Evolutionary conservation across 1,140 invertebrate genomes (phyloP).

Genomic region (Camponotus floridanus): DNA sequence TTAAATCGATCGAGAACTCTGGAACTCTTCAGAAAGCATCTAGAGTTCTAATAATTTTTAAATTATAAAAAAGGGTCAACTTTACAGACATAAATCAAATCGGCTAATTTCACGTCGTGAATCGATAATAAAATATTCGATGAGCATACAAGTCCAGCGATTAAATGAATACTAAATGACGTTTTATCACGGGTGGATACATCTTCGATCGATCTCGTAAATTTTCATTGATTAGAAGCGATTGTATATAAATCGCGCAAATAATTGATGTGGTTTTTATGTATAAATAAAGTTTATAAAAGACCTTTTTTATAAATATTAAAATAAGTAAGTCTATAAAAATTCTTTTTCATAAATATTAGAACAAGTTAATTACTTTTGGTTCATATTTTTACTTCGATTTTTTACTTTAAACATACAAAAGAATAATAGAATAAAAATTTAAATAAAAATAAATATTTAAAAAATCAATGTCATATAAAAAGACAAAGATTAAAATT

Average conservation of each 20-base stretch:
- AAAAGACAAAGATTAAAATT: neutral
- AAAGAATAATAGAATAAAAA: neutral
- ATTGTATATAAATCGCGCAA: neutral
- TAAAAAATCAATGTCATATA: neutral
- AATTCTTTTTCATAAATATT: no score
- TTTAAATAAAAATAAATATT: neutral
- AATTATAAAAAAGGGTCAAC: no score
- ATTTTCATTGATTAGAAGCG: neutral
- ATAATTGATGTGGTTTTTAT: no score
- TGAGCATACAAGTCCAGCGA: neutral
- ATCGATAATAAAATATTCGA: conserved; percentile 1
- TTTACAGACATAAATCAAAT: neutral
- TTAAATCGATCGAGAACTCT: no score
- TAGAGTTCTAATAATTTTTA: no score
- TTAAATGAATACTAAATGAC: neutral
- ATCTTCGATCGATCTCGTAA: neutral
- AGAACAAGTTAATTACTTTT: no score
- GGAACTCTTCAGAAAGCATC: no score
- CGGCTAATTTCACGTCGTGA: neutral
- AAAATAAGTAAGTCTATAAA: no score
- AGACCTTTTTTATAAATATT: no score
- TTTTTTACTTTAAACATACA: neutral
- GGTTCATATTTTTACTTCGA: no score
- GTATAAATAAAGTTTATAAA: no score
- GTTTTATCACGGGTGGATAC: no score